Base-by-base conservation (phyloP, 2,113 vertebrate genomes). In the Notiomystis cincta region DNA sequence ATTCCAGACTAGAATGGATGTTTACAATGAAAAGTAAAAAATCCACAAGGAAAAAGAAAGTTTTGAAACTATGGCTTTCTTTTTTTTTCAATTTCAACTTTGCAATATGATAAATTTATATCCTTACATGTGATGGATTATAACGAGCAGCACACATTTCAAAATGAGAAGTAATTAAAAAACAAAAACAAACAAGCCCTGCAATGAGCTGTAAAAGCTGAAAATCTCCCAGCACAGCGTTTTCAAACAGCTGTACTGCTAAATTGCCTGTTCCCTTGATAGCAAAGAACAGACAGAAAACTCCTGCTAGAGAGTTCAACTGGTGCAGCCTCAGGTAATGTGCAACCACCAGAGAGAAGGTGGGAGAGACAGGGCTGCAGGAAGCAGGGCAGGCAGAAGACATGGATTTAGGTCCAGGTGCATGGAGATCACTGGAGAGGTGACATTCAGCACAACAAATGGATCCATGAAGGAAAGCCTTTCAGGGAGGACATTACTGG, bases 91-190 rank as follows among this genome's bases (percentile, higher is more conserved):
- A 2, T 95, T 91, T 94, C 66, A 90, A 61, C 88, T 90, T 65
- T 56, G 62, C 27, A 87, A 56, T 19, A 37, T 70, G 76, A 95
- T 86, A 83, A 95, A 95, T 95, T 95, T 73, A 89, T 77, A 89
- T 93, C 86, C 25, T 92, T 70, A 86, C 37, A 18, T 95, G 86
- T 92, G 67, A 78, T 90, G 64, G 62, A 75, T 80, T 80, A 66
- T 73, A 95, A 93, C 2, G 17, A 93, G 76, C 56, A 89, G 67
- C 47, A 56, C 80, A 87, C 80, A 90, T 90, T 95, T 93, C 94
- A 95, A 89, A 97, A 95, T 89, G 72, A 96, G 76, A 83, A 95
- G 80, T 97, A 96, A 96, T 96, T 97, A 95, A 92, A 83, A 90
- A 96, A 87, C 80, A 89, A 96, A 95, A 95, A 35, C 89, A 96